Base-by-base conservation (phyloP, 1,140 invertebrate species). In the Melipona quadrifasciata region DNA sequence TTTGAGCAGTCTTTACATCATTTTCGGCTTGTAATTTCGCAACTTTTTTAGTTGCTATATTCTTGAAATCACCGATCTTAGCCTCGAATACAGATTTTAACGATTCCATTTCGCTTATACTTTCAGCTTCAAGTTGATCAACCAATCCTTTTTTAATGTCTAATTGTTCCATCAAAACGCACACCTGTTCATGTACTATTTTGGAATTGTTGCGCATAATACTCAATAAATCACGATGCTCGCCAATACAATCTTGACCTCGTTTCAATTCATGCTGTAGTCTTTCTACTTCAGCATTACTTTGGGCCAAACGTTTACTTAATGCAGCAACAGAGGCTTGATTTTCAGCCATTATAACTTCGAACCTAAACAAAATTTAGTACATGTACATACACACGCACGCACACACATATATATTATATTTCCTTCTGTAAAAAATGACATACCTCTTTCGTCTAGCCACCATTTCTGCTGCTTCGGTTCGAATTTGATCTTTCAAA, bases 401-500 rank as follows among this genome's bases (percentile, higher is more conserved):
- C 17, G 4, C 57, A n/a, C 31, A 39, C 55, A 6, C 67, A 34
- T 34, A 65, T 39, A 64, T 75, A 70, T 19, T 34, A 58, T 67
- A 79, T 24, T 68, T 5, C 0, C 47, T 14, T 47, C 14, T n/a
- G 16, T n/a, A n/a, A 76, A 58, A 17, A 21, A 47, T 76, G 1
- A 47, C 11, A 61, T 76, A 93, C 92, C 93, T 84, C 81, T 89
- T 88, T 82, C 91, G 92, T 61, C 93, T 90, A 24, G 92, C 82
- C 0, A 95, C 94, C 92, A 95, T 93, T 82, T 94, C 93, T 2
- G 93, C 93, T 39, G 94, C 92, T 81, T 95, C 94, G 2, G 87
- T 77, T 19, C 94, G 92, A 61, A 95, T 93, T 53, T 94, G 92
- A 86, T 94, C 93, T 77, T 95, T 95, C 21, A 95, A 78, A 65